Percentiles rank a stretch among this genome's conserved stretches.
phyloP scores from a whole-genome alignment of 2,113 vertebrate species.

The Leptobrachium ailaonicum region DNA sequence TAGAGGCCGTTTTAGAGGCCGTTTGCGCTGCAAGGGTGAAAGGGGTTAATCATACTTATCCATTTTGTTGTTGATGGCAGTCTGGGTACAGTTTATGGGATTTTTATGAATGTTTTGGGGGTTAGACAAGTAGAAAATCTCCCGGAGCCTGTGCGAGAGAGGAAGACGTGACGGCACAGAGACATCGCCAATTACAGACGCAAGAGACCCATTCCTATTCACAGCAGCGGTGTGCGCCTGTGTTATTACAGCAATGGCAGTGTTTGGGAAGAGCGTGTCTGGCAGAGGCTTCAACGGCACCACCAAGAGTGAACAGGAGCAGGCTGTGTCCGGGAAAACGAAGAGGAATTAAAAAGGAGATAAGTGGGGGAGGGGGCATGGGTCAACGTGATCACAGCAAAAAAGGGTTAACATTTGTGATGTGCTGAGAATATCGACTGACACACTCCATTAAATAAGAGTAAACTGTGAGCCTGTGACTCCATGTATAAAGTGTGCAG shows the following conservation, averaged over 20 bases:
- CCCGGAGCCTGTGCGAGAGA: neutral
- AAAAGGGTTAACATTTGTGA: too few species aligned
- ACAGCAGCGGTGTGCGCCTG: constrained; percentile 26
- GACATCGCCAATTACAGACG: constrained; percentile 40
- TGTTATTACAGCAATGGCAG: constrained; percentile 21
- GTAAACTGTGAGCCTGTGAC: too few species aligned
- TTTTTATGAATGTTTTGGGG: neutral
- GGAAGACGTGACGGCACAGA: constrained; percentile 36
- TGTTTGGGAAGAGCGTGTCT: constrained; percentile 29
- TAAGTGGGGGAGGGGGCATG: neutral
- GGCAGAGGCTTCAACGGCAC: constrained; percentile 14
- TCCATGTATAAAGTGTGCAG: too few species aligned
- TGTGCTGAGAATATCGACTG: too few species aligned
- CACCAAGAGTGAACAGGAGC: neutral
- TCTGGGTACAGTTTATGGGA: neutral
- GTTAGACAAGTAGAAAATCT: constrained; percentile 7
- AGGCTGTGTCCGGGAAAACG: too few species aligned
- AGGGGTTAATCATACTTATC: neutral
- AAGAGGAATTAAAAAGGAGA: constrained; percentile 3
- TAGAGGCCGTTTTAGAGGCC: neutral
- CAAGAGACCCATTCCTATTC: constrained; percentile 39
- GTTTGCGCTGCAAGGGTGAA: neutral
- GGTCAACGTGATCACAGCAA: too few species aligned
- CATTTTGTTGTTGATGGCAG: neutral
- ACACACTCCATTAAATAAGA: too few species aligned